A percentile compares a stretch with the other conserved stretches of the same genome.
Conservation (phyloP, 2,797 vertebrate genomes). For the Ceyx erithaca region DNA sequence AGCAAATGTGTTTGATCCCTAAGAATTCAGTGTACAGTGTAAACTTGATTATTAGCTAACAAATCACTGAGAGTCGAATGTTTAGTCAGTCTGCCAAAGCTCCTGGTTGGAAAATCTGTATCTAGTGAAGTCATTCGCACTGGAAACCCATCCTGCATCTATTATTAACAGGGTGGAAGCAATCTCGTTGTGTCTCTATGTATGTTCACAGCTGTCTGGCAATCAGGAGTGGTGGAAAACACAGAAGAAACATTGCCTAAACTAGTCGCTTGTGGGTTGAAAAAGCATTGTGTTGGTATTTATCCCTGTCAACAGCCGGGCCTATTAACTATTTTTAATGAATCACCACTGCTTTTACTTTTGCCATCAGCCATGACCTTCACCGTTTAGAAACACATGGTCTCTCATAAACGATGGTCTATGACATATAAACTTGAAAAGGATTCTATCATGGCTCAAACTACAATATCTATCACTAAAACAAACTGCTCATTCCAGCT, state of each 20-base stretch:
- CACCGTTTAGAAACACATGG: constrained; percentile 85
- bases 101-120: constrained; percentile 15
- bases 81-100: constrained; percentile 15
- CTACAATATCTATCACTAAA: constrained; percentile 91
- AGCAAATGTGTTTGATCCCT: not conserved
- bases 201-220: constrained; percentile 52
- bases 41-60: constrained; percentile 19
- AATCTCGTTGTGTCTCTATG: constrained; percentile 47
- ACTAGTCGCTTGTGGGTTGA: constrained; percentile 63
- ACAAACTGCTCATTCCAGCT: constrained; percentile 88
- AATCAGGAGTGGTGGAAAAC: not conserved
- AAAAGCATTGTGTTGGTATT: constrained; percentile 72
- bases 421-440: constrained; percentile 82
- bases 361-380: constrained; percentile 91
- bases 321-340: constrained; percentile 86
- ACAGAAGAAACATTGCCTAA: constrained; percentile 64
- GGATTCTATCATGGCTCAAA: constrained; percentile 83
- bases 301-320: constrained; percentile 76
- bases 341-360: constrained; percentile 83
- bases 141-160: constrained; percentile 31
- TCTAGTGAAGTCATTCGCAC: constrained; percentile 19
- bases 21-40: not conserved
- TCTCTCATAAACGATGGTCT: constrained; percentile 80
- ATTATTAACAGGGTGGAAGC: constrained; percentile 41
- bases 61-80: not conserved